Evolutionary conservation across 1,140 invertebrate genomes (phyloP).

Genomic region (Orchesella cincta): DNA sequence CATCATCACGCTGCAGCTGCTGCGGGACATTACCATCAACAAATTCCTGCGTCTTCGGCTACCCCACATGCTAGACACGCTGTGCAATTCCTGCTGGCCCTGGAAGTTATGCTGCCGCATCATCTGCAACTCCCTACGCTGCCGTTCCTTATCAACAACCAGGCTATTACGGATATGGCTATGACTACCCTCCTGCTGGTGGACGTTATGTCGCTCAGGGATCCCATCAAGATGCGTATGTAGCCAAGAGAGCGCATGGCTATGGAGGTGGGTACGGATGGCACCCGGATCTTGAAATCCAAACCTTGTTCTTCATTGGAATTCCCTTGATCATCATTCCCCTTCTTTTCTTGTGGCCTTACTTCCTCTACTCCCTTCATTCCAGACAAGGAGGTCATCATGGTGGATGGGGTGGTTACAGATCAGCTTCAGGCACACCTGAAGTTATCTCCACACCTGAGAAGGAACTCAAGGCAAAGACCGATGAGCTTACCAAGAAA

Average conservation of each 20-base stretch:
- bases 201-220: background rate
- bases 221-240: background rate
- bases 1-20: background rate
- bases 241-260: background rate
- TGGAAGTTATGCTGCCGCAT: background rate
- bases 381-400: background rate
- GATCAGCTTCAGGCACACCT: background rate
- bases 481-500: constrained; percentile 35
- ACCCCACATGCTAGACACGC: background rate
- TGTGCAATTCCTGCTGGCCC: background rate
- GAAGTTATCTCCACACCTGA: background rate
- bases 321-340: constrained; percentile 30
- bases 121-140: background rate
- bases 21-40: constrained; percentile 1
- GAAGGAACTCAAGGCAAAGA: constrained; percentile 18
- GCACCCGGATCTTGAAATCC: constrained; percentile 4
- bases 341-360: constrained; percentile 16
- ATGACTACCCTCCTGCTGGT: constrained; percentile 9
- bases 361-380: constrained; percentile 13
- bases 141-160: constrained; percentile 1
- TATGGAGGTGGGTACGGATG: background rate
- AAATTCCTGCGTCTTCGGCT: background rate
- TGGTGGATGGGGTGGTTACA: background rate
- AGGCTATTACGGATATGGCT: constrained; percentile 11
- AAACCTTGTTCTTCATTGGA: constrained; percentile 23